Percentiles rank a stretch among this genome's conserved stretches.
These are phyloP conservation scores for Naja naja DNA, from an alignment of 2,113 vertebrate species.

Conservation along the genomic window DNA sequence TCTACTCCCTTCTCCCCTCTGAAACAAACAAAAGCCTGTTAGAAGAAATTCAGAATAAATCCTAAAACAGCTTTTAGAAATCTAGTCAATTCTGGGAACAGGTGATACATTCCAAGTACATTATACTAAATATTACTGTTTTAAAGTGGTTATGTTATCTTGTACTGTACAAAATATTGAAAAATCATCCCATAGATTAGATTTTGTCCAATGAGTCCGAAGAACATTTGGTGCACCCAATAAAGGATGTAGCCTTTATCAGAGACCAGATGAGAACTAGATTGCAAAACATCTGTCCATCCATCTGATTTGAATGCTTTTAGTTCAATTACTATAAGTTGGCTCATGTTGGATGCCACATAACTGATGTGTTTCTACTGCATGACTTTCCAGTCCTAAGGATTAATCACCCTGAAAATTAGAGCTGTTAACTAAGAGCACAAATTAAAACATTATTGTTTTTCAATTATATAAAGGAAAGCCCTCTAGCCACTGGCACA, in stretches of 20 bases:
- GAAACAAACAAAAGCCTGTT: background rate
- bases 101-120: background rate
- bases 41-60: background rate
- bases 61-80: no score
- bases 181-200: background rate
- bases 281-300: background rate
- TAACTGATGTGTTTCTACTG: constrained; percentile 14
- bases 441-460: constrained; percentile 18
- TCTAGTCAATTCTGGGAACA: background rate
- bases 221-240: background rate
- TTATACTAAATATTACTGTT: background rate
- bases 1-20: background rate
- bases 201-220: background rate
- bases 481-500: background rate
- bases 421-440: constrained; percentile 20
- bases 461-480: constrained; percentile 2
- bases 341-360: background rate
- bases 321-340: constrained; percentile 13
- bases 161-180: background rate
- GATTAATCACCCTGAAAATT: constrained; percentile 36
- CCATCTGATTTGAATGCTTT: constrained; percentile 5
- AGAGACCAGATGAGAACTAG: constrained; percentile 7
- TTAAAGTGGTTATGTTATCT: background rate
- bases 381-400: constrained; percentile 2
- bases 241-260: background rate